Percentiles rank a stretch among this genome's conserved stretches.
These are phyloP conservation scores for Apamea monoglypha DNA, from an alignment of 2,888 invertebrate species.

Conservation along the genomic window DNA sequence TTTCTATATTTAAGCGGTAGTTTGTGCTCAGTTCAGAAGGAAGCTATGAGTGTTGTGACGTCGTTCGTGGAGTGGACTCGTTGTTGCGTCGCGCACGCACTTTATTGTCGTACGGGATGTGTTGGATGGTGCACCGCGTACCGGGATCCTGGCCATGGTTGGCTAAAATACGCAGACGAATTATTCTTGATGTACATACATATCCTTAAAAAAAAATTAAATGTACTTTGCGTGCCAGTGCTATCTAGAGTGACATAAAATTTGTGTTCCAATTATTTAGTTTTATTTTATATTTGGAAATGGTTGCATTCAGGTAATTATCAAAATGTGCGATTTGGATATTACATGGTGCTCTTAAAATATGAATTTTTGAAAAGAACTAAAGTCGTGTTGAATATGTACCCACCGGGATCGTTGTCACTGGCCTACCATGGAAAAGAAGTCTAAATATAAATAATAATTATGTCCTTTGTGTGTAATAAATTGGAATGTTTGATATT, in stretches of 20 bases:
- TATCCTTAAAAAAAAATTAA: slow-evolving; percentile 72
- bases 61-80: slow-evolving; percentile 74
- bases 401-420: background rate
- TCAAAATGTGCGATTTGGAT: slow-evolving; percentile 22
- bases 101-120: slow-evolving; percentile 78
- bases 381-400: background rate
- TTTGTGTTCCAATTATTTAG: slow-evolving; percentile 67
- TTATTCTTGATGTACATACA: slow-evolving; percentile 63
- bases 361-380: background rate
- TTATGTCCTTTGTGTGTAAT: background rate
- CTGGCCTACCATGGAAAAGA: background rate
- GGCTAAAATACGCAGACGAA: slow-evolving; percentile 59
- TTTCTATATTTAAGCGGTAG: slow-evolving; percentile 88
- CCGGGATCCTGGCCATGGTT: slow-evolving; percentile 63
- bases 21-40: slow-evolving; percentile 85
- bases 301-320: slow-evolving; percentile 73
- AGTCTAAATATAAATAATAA: slow-evolving; percentile 4
- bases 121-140: slow-evolving; percentile 72
- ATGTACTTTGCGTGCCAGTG: slow-evolving; percentile 76
- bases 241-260: slow-evolving; percentile 74
- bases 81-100: slow-evolving; percentile 71
- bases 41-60: slow-evolving; percentile 83
- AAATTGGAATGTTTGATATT: slow-evolving; percentile 23
- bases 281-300: slow-evolving; percentile 42
- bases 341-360: background rate